These are phyloP conservation scores for Eledona agricola DNA, from an alignment of 2,888 invertebrate genomes.

Conservation along the genomic window DNA sequence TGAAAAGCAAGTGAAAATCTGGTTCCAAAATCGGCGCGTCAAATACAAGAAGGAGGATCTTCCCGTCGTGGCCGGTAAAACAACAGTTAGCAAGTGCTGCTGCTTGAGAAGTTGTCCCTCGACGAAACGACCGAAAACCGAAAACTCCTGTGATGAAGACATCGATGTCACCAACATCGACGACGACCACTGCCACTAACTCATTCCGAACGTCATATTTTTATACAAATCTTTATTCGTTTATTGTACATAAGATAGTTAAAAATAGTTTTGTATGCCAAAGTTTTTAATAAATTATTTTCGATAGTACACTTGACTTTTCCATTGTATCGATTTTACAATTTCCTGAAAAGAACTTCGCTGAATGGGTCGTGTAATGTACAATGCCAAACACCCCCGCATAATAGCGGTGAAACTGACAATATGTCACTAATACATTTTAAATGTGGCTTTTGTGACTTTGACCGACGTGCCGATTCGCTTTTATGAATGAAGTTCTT, in stretches of 20 bases:
- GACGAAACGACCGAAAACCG: slow-evolving; percentile 48
- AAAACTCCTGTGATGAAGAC: slow-evolving; percentile 56
- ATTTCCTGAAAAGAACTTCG: slow-evolving; percentile 8
- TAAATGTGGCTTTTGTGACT: slow-evolving; percentile 44
- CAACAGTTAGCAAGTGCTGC: slow-evolving; percentile 61
- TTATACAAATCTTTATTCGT: slow-evolving; percentile 33
- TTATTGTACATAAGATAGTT: slow-evolving; percentile 36
- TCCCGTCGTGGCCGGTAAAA: slow-evolving; percentile 58
- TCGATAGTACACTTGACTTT: slow-evolving; percentile 18
- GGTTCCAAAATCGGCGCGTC: slow-evolving; percentile 94
- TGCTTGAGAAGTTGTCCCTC: slow-evolving; percentile 63
- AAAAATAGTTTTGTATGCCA: slow-evolving; percentile 37
- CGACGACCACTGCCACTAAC: slow-evolving; percentile 41
- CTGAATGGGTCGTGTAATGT: slow-evolving; percentile 29
- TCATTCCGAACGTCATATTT: slow-evolving; percentile 21
- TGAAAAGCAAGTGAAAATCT: slow-evolving; percentile 95
- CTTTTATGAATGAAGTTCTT: slow-evolving; percentile 32
- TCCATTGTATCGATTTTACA: slow-evolving; percentile 11
- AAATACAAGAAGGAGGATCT: slow-evolving; percentile 91
- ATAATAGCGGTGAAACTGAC: slow-evolving; percentile 27
- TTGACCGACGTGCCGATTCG: slow-evolving; percentile 16
- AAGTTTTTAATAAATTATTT: slow-evolving; percentile 29
- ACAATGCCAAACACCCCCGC: slow-evolving; percentile 22
- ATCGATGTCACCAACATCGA: slow-evolving; percentile 59
- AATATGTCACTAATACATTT: slow-evolving; percentile 45